These are phyloP conservation scores for Pteropus alecto DNA, from an alignment of 2,113 vertebrate genomes.

Conservation along the genomic window DNA sequence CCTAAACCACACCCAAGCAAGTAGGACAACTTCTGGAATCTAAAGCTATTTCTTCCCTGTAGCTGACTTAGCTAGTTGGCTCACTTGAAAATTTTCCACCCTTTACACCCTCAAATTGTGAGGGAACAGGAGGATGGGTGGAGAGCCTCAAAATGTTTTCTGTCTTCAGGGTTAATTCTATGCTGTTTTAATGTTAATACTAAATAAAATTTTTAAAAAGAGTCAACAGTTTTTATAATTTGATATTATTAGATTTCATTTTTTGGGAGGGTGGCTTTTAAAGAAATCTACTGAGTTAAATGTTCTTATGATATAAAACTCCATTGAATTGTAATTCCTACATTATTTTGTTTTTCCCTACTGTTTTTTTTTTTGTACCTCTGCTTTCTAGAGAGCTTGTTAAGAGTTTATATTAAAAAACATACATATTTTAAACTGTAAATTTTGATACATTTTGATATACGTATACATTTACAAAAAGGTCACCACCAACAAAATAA, in stretches of 20 bases:
- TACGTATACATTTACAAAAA: not conserved
- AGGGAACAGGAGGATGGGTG: not conserved
- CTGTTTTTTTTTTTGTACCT: not conserved
- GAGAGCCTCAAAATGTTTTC: constrained; percentile 40
- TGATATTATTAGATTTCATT: not conserved
- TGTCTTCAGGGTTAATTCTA: constrained; percentile 30
- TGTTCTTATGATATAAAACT: not conserved
- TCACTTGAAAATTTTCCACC: too few species aligned
- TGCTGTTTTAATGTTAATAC: not conserved
- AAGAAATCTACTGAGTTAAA: not conserved
- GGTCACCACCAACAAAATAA: not conserved
- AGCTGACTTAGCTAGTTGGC: too few species aligned
- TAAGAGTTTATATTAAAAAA: not conserved
- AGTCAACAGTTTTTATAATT: not conserved
- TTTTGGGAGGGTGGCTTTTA: not conserved
- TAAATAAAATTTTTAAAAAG: not conserved
- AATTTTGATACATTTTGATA: not conserved
- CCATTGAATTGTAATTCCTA: not conserved
- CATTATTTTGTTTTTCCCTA: not conserved
- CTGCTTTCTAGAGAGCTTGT: not conserved
- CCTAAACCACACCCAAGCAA: too few species aligned
- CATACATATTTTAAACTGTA: not conserved
- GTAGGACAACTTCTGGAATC: too few species aligned
- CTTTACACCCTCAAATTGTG: not conserved
- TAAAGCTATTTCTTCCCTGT: too few species aligned